Evolutionary conservation across 2,113 vertebrate genomes (phyloP).

Genomic region (Galemys pyrenaicus): DNA sequence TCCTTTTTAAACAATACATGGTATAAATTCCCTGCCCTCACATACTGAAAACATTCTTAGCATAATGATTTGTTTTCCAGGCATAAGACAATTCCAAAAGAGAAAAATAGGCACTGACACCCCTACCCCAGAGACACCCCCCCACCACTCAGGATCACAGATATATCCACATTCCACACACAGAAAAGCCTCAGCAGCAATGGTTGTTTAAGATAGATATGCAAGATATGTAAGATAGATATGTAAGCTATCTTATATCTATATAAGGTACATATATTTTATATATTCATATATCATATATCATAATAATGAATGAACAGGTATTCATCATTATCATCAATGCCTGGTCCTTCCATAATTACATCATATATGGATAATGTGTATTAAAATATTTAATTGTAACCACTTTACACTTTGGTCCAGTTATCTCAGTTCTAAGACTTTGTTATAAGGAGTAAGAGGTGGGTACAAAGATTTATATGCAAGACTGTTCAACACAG

Average conservation of each 20-base stretch:
- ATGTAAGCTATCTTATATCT: neutral
- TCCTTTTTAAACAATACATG: neutral
- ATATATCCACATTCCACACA: neutral
- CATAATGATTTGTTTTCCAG: slow-evolving; percentile 24
- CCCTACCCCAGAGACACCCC: neutral
- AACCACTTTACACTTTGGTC: neutral
- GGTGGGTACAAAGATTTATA: slow-evolving; percentile 8
- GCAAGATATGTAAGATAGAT: neutral
- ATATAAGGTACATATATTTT: neutral
- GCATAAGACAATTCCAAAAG: neutral
- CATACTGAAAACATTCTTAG: slow-evolving; percentile 24
- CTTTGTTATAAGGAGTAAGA: slow-evolving; percentile 33
- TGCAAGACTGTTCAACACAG: neutral
- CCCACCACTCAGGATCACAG: neutral
- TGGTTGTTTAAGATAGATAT: neutral
- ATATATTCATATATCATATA: neutral
- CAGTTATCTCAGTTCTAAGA: slow-evolving; percentile 35
- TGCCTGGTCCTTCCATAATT: neutral
- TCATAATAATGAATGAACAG: neutral
- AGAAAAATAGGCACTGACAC: neutral
- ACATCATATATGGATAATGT: neutral
- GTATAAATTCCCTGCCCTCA: neutral
- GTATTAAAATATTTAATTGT: neutral
- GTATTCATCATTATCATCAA: neutral
- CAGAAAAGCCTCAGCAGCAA: neutral